A percentile compares a stretch with the other conserved stretches of the same genome.
Conservation (phyloP, 2,888 invertebrate species). For the Luffia ferchaultella region DNA sequence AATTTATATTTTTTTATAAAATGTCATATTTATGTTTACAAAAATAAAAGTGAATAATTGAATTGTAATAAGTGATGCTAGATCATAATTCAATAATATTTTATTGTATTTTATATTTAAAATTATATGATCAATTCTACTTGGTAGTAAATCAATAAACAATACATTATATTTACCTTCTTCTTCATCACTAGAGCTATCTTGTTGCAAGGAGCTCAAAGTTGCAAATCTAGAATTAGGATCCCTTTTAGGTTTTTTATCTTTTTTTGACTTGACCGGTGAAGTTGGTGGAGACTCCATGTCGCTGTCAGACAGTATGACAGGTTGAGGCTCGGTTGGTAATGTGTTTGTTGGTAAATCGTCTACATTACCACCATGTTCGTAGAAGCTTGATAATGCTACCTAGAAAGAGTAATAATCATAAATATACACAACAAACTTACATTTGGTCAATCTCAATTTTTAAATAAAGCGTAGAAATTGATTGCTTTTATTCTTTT, state of each 20-base stretch:
- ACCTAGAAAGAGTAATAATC: slow-evolving; percentile 53
- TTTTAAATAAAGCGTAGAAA: no score
- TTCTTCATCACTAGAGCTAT: slow-evolving; percentile 69
- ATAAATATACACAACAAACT: neutral
- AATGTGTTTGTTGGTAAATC: slow-evolving; percentile 25
- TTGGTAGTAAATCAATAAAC: neutral
- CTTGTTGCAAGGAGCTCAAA: slow-evolving; percentile 61
- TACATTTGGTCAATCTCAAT: neutral
- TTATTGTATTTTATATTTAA: no score
- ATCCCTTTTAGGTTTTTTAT: slow-evolving; percentile 34
- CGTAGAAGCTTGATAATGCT: slow-evolving; percentile 84
- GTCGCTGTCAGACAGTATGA: slow-evolving; percentile 41
- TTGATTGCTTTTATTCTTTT: no score
- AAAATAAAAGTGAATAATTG: no score
- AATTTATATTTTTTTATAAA: no score
- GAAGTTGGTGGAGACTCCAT: slow-evolving; percentile 46
- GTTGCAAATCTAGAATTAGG: slow-evolving; percentile 66
- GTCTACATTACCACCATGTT: slow-evolving; percentile 70
- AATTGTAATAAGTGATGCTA: no score
- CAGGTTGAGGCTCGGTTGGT: slow-evolving; percentile 25
- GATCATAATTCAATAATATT: no score
- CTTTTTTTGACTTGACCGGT: slow-evolving; percentile 36
- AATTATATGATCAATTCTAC: no score
- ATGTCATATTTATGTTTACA: no score
- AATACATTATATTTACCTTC: slow-evolving; percentile 66